Evolutionary conservation across 2,888 invertebrate genomes (phyloP).

Genomic region (Aromia moschata): DNA sequence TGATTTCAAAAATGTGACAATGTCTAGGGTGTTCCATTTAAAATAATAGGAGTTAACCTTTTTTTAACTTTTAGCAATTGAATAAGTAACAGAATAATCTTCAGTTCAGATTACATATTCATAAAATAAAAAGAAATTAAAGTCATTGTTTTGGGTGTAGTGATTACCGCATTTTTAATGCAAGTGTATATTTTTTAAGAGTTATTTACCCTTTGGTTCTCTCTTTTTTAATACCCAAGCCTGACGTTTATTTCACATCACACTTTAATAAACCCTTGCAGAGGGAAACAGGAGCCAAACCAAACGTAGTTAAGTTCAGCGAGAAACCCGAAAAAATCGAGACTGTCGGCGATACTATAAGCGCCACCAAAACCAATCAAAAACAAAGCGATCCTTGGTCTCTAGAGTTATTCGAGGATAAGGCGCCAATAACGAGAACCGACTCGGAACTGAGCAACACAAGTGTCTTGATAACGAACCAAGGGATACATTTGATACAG

Average conservation of each 20-base stretch:
- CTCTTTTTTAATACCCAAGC: no score
- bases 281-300: background rate
- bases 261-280: no score
- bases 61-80: no score
- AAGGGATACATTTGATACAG: constrained; percentile 55
- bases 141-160: background rate
- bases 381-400: constrained; percentile 55
- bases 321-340: constrained; percentile 23
- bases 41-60: no score
- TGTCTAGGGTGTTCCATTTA: no score
- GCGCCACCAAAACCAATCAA: background rate
- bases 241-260: no score
- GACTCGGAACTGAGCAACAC: constrained; percentile 44
- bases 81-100: no score
- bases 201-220: no score
- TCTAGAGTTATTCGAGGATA: constrained; percentile 57
- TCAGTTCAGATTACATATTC: background rate
- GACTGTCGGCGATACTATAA: constrained; percentile 14
- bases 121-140: background rate
- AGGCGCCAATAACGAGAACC: constrained; percentile 32
- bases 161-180: background rate
- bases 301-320: background rate
- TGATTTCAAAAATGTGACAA: no score
- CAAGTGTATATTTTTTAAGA: background rate
- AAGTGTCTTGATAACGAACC: constrained; percentile 54